Evolutionary conservation across 2,888 invertebrate genomes (phyloP).

Genomic region (Cryptocephalus moraei): DNA sequence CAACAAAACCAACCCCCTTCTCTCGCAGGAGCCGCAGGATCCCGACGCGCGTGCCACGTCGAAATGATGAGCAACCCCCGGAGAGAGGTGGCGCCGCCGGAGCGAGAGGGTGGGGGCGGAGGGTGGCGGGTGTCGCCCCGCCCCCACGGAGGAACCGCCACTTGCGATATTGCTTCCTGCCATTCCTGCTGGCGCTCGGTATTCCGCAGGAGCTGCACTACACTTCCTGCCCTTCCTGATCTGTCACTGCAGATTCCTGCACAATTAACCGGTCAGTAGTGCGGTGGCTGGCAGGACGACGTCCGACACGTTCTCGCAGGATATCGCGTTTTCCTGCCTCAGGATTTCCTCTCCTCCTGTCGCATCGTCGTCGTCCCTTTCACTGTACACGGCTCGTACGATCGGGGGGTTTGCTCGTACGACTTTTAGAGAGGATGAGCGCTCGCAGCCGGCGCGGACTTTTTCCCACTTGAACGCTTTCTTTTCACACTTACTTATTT

Average conservation of each 20-base stretch:
- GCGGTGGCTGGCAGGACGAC: constrained; percentile 7
- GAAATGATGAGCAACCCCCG: constrained; percentile 27
- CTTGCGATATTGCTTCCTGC: constrained; percentile 42
- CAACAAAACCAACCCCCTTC: not conserved
- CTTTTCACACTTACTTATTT: too few species aligned
- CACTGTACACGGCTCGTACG: too few species aligned
- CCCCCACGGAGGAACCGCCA: constrained; percentile 39
- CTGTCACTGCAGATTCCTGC: constrained; percentile 19
- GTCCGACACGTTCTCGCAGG: constrained; percentile 6
- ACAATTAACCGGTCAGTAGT: constrained; percentile 19
- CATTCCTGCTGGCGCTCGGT: constrained; percentile 36
- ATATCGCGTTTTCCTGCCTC: constrained; percentile 1
- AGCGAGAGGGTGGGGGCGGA: not conserved
- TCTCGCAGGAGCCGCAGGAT: not conserved
- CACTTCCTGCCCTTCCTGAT: constrained; percentile 37
- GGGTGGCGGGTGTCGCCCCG: constrained; percentile 29
- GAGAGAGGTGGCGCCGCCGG: constrained; percentile 21
- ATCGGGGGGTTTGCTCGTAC: too few species aligned
- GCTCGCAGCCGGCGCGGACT: too few species aligned
- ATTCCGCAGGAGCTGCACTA: constrained; percentile 36
- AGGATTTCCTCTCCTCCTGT: not conserved
- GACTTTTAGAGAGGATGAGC: too few species aligned
- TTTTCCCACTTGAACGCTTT: too few species aligned
- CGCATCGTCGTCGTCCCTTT: not conserved
- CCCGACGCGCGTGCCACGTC: constrained; percentile 4